Conservation (phyloP, 2,888 invertebrate genomes). For the Drosophila pseudotakahashii region DNA sequence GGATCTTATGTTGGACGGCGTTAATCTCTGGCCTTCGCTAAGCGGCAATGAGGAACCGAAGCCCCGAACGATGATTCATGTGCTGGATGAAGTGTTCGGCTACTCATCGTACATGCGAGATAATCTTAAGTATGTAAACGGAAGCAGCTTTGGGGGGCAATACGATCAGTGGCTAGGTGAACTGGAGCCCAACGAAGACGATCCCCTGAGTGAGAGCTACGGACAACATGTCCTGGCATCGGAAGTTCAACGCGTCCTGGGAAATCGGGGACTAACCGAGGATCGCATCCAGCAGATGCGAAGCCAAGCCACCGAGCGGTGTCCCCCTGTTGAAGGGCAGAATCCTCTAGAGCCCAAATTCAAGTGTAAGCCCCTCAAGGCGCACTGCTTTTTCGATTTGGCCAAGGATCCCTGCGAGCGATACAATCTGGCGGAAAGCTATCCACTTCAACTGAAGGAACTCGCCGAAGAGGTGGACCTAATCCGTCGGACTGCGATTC, state of each 20-base stretch:
- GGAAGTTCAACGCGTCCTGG: slow-evolving; percentile 65
- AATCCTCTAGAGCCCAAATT: slow-evolving; percentile 50
- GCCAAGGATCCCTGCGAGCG: slow-evolving; percentile 86
- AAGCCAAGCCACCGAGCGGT: slow-evolving; percentile 68
- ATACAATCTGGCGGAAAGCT: slow-evolving; percentile 79
- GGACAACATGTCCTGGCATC: slow-evolving; percentile 71
- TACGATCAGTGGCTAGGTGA: slow-evolving; percentile 81
- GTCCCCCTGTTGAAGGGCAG: slow-evolving; percentile 52
- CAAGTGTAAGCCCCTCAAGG: slow-evolving; percentile 76
- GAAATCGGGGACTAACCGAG: slow-evolving; percentile 41
- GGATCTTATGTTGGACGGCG: slow-evolving; percentile 86
- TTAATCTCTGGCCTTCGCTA: slow-evolving; percentile 89
- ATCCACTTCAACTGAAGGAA: slow-evolving; percentile 68
- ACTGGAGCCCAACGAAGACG: slow-evolving; percentile 57
- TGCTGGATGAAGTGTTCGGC: slow-evolving; percentile 88
- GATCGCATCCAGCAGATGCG: slow-evolving; percentile 67
- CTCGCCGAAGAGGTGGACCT: slow-evolving; percentile 85
- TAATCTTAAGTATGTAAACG: slow-evolving; percentile 81
- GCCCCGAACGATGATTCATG: slow-evolving; percentile 85
- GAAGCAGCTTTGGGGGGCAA: slow-evolving; percentile 66
- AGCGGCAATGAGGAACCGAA: slow-evolving; percentile 82
- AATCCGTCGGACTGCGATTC: slow-evolving; percentile 83
- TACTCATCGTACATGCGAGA: slow-evolving; percentile 80
- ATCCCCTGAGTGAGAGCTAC: slow-evolving; percentile 73
- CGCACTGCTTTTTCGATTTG: slow-evolving; percentile 85